A percentile compares a stretch with the other conserved stretches of the same genome.
phyloP scores from a whole-genome alignment of 2,888 invertebrate species.

The Melanostoma mellinum region DNA sequence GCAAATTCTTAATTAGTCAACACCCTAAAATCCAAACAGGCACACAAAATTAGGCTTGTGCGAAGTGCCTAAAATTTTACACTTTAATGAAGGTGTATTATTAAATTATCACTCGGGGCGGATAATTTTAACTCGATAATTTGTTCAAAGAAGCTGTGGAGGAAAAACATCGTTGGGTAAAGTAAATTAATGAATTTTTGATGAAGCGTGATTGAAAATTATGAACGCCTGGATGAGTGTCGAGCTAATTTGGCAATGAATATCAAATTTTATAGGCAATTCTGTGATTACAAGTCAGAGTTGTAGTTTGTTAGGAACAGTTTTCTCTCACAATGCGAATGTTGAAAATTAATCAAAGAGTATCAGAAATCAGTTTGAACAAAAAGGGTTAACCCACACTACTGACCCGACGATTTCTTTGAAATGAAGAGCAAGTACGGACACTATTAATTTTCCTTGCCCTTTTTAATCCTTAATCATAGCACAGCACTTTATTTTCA shows the following conservation, averaged over 20 bases:
- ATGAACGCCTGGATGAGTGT: conserved; percentile 41
- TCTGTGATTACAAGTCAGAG: too few species aligned
- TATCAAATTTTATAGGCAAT: conserved; percentile 26
- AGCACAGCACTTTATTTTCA: too few species aligned
- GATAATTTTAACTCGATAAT: neutral
- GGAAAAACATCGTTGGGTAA: neutral
- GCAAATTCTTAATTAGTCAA: conserved; percentile 33
- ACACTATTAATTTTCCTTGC: too few species aligned
- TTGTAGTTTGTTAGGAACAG: too few species aligned
- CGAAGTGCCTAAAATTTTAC: conserved; percentile 25
- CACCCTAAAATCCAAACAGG: conserved; percentile 6
- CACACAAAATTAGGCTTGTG: conserved; percentile 50
- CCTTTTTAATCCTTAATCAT: too few species aligned
- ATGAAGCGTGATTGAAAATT: conserved; percentile 46
- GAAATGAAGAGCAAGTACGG: too few species aligned
- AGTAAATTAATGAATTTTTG: conserved; percentile 47
- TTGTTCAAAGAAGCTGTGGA: neutral
- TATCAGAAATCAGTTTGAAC: too few species aligned
- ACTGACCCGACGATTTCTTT: too few species aligned
- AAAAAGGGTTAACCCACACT: too few species aligned
- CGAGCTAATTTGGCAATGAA: conserved; percentile 30
- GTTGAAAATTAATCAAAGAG: too few species aligned
- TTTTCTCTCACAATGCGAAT: too few species aligned
- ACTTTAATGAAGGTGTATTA: conserved; percentile 7
- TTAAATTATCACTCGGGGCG: neutral